Base-by-base conservation (phyloP, 2,113 vertebrate genomes). In the Anoura caudifer region DNA sequence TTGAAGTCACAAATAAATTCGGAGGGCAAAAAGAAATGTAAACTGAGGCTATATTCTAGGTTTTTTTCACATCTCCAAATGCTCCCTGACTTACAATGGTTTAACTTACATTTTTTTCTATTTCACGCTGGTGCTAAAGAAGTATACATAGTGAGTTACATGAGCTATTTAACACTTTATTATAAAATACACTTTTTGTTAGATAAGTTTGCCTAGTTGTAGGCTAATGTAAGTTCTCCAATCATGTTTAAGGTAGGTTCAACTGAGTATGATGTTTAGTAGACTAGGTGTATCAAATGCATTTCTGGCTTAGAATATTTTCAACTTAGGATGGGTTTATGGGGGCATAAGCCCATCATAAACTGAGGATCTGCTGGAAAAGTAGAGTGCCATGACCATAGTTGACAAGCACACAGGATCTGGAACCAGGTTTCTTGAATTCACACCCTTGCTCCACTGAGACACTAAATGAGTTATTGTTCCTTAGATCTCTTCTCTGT, bases 1-100 rank as follows among this genome's bases (percentile, higher is more conserved):
- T 52, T 61, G 83, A 61, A 63, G n/a, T 43, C 24, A 85, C 12
- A 76, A 43, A 87, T 84, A 80, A 61, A 91, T 65, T 63, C 43
- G 43, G 33, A 41, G 47, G 31, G 11, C 47, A 26, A 94, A 94
- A 87, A 59, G n/a, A 16, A 9, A 17, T 31, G 16, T 28, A 81
- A 90, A 85, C 16, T 38, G 59, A 90, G 5, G 0, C 33, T 63
- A 8, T 43, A 22, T 61, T 69, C 28, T 16, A 56, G 45, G 67
- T 54, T 24, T 26, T 59, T 87, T 82, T 43, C 50, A 45, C 5
- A 63, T 41, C 2, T 33, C 63, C 38, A 83, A 20, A 14, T 63
- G 56, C 26, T 63, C 56, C 41, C 38, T 45, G 80, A 59, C 16
- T 82, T 43, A 33, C 13, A 26, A 82, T 61, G 33, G 24, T 31